Percentiles rank a stretch among this genome's conserved stretches.
phyloP scores from a whole-genome alignment of 64 coral and sea anemone species.

The Montipora foliosa region DNA sequence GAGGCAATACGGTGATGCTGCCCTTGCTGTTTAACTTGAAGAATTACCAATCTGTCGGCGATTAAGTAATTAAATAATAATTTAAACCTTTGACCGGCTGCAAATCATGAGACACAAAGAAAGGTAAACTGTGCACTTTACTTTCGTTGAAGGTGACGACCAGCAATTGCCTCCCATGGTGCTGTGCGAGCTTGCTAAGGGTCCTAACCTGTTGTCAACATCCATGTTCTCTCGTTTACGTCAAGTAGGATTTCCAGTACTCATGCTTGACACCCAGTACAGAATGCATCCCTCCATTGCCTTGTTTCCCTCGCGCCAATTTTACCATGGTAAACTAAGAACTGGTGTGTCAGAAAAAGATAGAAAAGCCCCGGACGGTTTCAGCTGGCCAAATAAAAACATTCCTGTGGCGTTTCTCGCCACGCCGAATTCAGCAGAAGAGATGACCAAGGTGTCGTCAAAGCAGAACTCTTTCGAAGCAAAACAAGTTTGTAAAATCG shows the following conservation, averaged over 20 bases:
- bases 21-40: too few relatives aligned
- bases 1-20: too few relatives aligned
- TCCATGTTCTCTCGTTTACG: slow-evolving; percentile 65
- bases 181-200: slow-evolving; percentile 56
- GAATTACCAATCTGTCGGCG: too few relatives aligned
- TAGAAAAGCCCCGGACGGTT: slow-evolving; percentile 59
- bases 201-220: slow-evolving; percentile 31
- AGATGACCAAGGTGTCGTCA: slow-evolving; percentile 51
- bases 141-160: slow-evolving; percentile 66
- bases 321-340: slow-evolving; percentile 75
- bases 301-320: slow-evolving; percentile 70
- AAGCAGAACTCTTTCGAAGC: slow-evolving; percentile 69
- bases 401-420: slow-evolving; percentile 74
- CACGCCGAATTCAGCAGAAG: slow-evolving; percentile 29
- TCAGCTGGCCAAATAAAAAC: slow-evolving; percentile 66
- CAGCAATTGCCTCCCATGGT: slow-evolving; percentile 83
- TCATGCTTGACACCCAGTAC: slow-evolving; percentile 78
- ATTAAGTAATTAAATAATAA: too few relatives aligned
- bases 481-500: slow-evolving; percentile 35
- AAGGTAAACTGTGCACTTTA: background rate
- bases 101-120: too few relatives aligned
- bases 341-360: slow-evolving; percentile 46
- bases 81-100: too few relatives aligned
- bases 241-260: slow-evolving; percentile 32
- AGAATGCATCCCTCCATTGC: slow-evolving; percentile 90